These are phyloP conservation scores for Sciurus carolinensis DNA, from an alignment of 2,797 vertebrate species.

Conservation along the genomic window DNA sequence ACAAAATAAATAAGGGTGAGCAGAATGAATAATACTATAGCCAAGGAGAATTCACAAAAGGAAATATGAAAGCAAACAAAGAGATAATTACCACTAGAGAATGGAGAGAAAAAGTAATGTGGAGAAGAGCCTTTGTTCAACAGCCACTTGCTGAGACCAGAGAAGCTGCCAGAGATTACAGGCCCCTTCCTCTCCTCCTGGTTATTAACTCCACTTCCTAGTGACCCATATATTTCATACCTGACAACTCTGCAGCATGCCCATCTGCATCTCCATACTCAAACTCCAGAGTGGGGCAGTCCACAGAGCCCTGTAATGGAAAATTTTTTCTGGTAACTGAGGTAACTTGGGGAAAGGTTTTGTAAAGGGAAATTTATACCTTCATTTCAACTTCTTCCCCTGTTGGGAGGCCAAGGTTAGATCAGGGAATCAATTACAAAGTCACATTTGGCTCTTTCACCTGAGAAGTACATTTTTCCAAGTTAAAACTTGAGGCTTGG, in stretches of 20 bases:
- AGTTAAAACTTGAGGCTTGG: conserved; percentile 23
- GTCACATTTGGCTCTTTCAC: conserved; percentile 4
- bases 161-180: neutral
- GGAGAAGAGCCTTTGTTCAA: neutral
- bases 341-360: conserved; percentile 12
- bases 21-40: neutral
- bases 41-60: neutral
- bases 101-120: neutral
- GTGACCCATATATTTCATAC: conserved; percentile 85
- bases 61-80: conserved; percentile 8
- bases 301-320: conserved; percentile 94
- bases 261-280: conserved; percentile 95
- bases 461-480: neutral
- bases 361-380: conserved; percentile 16
- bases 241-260: conserved; percentile 93
- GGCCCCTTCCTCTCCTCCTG: neutral
- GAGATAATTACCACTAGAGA: neutral
- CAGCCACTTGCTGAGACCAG: neutral
- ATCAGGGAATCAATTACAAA: conserved; percentile 9
- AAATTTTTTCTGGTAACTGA: conserved; percentile 30
- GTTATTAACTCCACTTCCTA: too few relatives aligned
- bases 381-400: conserved; percentile 22
- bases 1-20: conserved; percentile 35
- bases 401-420: conserved; percentile 15
- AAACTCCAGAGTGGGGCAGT: conserved; percentile 97